phyloP scores from a whole-genome alignment of 2,888 invertebrate species.

The Apamea crenata region DNA sequence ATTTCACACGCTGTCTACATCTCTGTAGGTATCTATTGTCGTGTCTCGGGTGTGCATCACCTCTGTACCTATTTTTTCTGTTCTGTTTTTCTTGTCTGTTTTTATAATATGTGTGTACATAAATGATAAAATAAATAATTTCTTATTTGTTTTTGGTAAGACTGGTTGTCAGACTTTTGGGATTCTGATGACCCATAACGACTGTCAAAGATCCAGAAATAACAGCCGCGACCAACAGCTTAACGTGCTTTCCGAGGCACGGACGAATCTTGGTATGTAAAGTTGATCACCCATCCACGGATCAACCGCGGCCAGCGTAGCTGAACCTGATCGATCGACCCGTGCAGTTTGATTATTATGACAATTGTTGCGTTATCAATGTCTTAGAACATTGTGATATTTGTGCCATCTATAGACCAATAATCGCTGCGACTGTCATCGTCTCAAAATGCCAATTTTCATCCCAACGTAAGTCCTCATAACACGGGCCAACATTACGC shows the following conservation, averaged over 20 bases:
- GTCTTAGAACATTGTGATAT: too few species aligned
- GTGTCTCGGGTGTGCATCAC: too few species aligned
- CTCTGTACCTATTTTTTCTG: too few species aligned
- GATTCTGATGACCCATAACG: not conserved
- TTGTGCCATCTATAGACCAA: not conserved
- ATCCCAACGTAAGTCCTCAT: conserved; percentile 30
- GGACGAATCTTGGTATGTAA: not conserved
- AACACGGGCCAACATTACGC: conserved; percentile 27
- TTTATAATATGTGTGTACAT: too few species aligned
- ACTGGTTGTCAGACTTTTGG: not conserved
- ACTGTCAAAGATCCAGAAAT: not conserved
- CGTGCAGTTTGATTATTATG: not conserved
- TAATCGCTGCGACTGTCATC: not conserved
- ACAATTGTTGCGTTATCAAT: not conserved
- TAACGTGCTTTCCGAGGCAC: not conserved
- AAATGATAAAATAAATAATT: too few species aligned
- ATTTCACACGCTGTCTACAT: too few species aligned
- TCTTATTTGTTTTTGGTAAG: too few species aligned
- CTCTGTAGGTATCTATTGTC: too few species aligned
- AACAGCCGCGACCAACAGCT: not conserved
- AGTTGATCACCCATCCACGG: not conserved
- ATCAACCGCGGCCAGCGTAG: not conserved
- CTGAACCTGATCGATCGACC: not conserved
- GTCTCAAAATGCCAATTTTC: conserved; percentile 4
- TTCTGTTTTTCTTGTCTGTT: too few species aligned